Evolutionary conservation across 2,797 vertebrate genomes (phyloP).

Genomic region (Tinamus major): DNA sequence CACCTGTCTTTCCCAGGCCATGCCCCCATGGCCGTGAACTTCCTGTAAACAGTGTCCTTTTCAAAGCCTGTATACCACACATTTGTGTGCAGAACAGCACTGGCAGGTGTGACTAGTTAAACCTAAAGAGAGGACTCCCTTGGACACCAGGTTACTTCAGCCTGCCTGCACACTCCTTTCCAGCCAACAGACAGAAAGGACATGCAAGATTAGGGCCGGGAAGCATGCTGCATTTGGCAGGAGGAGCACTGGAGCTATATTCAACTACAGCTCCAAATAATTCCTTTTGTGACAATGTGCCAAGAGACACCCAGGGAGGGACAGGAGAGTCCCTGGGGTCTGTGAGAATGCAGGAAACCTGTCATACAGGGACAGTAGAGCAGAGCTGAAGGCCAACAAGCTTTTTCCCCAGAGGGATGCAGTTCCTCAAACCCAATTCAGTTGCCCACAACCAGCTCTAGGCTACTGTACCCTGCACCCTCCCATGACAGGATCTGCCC

Average conservation of each 20-base stretch:
- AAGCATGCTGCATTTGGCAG: not conserved
- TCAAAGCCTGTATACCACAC: not conserved
- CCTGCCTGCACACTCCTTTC: not conserved
- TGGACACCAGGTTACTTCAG: not conserved
- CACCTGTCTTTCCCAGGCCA: not conserved
- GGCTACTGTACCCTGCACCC: not conserved
- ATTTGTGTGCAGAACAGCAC: not conserved
- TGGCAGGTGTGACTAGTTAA: not conserved
- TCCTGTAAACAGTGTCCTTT: not conserved
- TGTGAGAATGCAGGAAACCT: not conserved
- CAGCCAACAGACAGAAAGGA: not conserved
- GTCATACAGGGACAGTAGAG: not conserved
- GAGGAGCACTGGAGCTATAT: not conserved
- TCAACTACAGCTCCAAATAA: not conserved
- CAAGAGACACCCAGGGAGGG: not conserved
- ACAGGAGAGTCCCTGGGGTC: not conserved
- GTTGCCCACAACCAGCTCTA: not conserved
- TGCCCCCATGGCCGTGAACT: not conserved
- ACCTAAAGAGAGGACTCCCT: not conserved
- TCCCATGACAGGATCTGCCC: not conserved
- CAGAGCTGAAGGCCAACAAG: not conserved
- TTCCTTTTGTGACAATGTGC: rapidly evolving
- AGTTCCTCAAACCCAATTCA: not conserved
- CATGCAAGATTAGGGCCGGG: not conserved
- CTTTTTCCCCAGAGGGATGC: not conserved